A percentile compares a stretch with the other conserved stretches of the same genome.
Conservation (phyloP, 2,888 invertebrate species). For the Diaphora mendica region DNA sequence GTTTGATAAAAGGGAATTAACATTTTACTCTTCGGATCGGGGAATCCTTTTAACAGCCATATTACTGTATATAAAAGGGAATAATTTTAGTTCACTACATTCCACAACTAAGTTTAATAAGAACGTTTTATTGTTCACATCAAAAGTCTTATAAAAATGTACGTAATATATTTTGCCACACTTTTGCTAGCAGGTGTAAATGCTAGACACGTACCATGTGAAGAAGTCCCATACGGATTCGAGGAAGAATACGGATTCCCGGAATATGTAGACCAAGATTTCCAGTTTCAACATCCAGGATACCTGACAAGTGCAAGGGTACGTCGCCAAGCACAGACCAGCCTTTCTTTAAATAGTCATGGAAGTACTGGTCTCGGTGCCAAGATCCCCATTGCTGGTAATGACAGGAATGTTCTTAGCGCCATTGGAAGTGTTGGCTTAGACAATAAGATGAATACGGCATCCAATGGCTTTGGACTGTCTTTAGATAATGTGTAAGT, state of each 20-base stretch:
- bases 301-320: constrained; percentile 15
- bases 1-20: not conserved
- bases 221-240: constrained; percentile 14
- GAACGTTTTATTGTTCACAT: not conserved
- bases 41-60: not conserved
- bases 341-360: not conserved
- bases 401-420: constrained; percentile 41
- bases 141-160: not conserved
- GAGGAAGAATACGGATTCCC: constrained; percentile 15
- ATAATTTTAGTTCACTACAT: not conserved
- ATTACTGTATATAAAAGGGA: not conserved
- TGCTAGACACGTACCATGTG: constrained; percentile 28
- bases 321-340: not conserved
- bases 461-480: constrained; percentile 27
- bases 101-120: not conserved
- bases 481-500: constrained; percentile 30
- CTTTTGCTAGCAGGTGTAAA: constrained; percentile 22
- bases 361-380: constrained; percentile 27
- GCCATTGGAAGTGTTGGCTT: constrained; percentile 26
- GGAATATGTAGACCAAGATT: not conserved
- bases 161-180: constrained; percentile 18
- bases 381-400: constrained; percentile 38
- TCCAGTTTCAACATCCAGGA: constrained; percentile 5
- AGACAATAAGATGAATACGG: constrained; percentile 15
- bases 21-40: not conserved